These are phyloP conservation scores for Oophaga pumilio DNA, from an alignment of 2,113 vertebrate species.

Conservation along the genomic window DNA sequence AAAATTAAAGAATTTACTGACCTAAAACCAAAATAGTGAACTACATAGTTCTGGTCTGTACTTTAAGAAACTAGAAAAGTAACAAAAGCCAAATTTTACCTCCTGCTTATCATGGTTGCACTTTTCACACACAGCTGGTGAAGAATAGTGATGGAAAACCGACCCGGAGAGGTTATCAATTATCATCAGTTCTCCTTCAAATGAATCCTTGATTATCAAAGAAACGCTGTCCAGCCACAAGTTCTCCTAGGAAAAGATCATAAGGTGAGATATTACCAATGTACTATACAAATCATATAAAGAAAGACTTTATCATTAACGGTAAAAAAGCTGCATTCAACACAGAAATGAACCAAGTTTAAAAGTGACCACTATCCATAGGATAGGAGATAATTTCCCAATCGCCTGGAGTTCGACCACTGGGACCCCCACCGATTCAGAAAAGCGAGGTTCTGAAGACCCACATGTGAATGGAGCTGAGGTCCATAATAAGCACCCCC, in stretches of 20 bases:
- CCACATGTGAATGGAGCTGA: no score
- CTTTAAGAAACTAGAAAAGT: neutral
- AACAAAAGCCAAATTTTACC: constrained; percentile 73
- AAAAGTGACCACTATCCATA: no score
- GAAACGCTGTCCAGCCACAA: constrained; percentile 99
- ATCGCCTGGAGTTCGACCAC: no score
- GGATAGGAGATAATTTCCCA: no score
- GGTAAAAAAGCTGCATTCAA: neutral
- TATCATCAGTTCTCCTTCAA: constrained; percentile 98
- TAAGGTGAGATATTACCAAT: neutral
- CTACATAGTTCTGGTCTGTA: neutral
- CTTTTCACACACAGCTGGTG: constrained; percentile 85
- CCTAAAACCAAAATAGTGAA: neutral
- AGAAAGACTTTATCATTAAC: neutral
- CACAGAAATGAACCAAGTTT: neutral
- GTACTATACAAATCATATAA: neutral
- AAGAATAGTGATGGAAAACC: constrained; percentile 98
- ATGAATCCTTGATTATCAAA: constrained; percentile 98
- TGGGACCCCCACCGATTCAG: no score
- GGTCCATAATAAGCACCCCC: no score
- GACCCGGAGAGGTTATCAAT: constrained; percentile 99
- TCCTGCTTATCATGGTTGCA: constrained; percentile 91
- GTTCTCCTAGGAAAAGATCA: constrained; percentile 80
- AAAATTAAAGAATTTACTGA: neutral
- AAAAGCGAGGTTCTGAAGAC: no score